Base-by-base conservation (phyloP, 2,888 invertebrate genomes). In the Lepeophtheirus nordmannii region DNA sequence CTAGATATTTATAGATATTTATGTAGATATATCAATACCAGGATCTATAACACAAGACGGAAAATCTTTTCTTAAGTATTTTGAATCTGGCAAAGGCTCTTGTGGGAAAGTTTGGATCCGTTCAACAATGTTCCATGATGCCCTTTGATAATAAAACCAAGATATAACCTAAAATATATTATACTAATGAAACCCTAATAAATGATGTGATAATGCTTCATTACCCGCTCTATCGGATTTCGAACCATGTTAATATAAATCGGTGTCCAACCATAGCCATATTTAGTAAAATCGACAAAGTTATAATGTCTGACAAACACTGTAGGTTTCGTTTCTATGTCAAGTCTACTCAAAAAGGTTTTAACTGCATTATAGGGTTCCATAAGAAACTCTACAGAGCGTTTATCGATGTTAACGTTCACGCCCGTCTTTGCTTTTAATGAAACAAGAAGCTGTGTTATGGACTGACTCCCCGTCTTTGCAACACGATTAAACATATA, bases 51-150 rank as follows among this genome's bases (percentile, higher is more conserved):
- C 89, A 73, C 90, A 90, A 0, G 85, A 84, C 75, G 90, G 89
- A 73, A 89, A 90, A 74, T 89, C 89, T 82, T 86, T 89, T 73
- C 87, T 88, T 38, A 90, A 76, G 89, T 89, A 90, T 66, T 83
- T 82, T 0, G 89, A 87, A 76, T 89, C 89, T 0, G 90, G 90
- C 68, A 90, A 76, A 0, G 89, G 89, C 59, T 90, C 79, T 73
- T 90, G 89, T 0, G 90, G 90, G 77, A 90, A 90, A 30, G 87
- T 87, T 66, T 87, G 83, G 74, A 90, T 90, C 72, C 90, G 80
- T 75, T 90, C 89, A 30, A 90, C 89, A 75, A 89, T 89, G 77
- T 90, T 90, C 90, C 90, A 90, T 0, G 90, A 89, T 0, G 90
- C 90, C 62, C 90, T 78, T 7, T 89, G 87, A 76, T 90, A 90